Evolutionary conservation across 2,113 vertebrate genomes (phyloP), one percentile per base, ranked within the genome.

Genomic region (Candoia aspera): DNA sequence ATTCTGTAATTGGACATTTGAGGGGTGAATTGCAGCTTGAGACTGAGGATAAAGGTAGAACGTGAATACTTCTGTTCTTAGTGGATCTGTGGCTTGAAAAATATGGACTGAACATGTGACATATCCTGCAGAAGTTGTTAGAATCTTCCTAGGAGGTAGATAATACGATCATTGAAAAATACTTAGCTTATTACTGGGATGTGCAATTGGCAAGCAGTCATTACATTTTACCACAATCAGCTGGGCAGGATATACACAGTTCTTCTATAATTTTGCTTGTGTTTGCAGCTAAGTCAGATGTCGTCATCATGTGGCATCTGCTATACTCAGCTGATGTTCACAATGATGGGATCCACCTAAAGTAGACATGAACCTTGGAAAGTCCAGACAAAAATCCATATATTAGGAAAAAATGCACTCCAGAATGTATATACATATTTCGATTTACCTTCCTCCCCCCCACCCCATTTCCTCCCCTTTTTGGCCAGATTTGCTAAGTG

Each of bases 1-100:
- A 21, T 79, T 79, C 33, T 42, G n/a, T 89, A 92, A 85, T 46
- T 89, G 91, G 73, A 54, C 42, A 26, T 89, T 62, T 89, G 87
- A 89, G 54, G 37, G 73, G 58, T 85, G 91, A 89, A 84, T 33
- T 49, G 29, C 29, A n/a, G 62, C 21, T 26, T 88, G n/a, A 89
- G 83, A 92, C 19, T 37, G 21, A 85, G 58, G 73, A 53, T 59
- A 87, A 62, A 29, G 60, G 29, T 60, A 92, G 42, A 89, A 84
- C 23, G 42, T 54, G 87, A 21, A 26, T 24, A 53, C 73, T 87
- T 91, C 60, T 60, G 42, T 92, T 89, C 49, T 64, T 55, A 29
- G 87, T 23, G 88, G 91, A 55, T 84, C 29, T 62, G 73, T 73
- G 87, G 64, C 29, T 84, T 46, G 26, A 73, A 89, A 89, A 89